phyloP scores from a whole-genome alignment of 2,113 vertebrate genomes.

The Poecile atricapillus region DNA sequence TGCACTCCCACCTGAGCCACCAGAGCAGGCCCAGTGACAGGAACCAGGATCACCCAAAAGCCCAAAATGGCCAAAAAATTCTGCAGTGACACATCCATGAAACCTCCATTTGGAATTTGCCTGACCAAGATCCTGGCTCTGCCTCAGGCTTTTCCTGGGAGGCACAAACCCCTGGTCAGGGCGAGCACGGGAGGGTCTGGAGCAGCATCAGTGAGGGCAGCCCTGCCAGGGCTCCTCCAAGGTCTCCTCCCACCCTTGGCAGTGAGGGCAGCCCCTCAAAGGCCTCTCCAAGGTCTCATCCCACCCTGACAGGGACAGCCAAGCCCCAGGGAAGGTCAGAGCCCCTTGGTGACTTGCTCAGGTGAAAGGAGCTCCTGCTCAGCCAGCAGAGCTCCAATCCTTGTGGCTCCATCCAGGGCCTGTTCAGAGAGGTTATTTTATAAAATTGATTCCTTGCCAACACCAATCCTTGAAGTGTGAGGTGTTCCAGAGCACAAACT shows the following conservation, averaged over 20 bases:
- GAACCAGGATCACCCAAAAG: not conserved
- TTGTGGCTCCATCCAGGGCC: not conserved
- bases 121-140: not conserved
- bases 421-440: not conserved
- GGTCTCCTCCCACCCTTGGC: not conserved
- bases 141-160: not conserved
- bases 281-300: not conserved
- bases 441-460: not conserved
- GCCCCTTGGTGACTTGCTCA: accelerated
- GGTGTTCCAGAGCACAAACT: not conserved
- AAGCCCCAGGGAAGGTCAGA: not conserved
- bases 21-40: not conserved
- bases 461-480: not conserved
- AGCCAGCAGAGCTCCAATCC: not conserved
- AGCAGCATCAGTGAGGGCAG: not conserved
- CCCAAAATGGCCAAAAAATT: not conserved
- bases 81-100: not conserved
- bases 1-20: not conserved
- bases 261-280: accelerated
- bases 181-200: not conserved
- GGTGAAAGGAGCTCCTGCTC: not conserved
- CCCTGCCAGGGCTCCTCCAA: accelerated
- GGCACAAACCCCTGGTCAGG: not conserved
- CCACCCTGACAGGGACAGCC: accelerated
- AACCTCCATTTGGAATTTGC: not conserved